Percentiles rank a stretch among this genome's conserved stretches.
Conservation (phyloP, 2,113 vertebrate genomes). For the Progne subis region DNA sequence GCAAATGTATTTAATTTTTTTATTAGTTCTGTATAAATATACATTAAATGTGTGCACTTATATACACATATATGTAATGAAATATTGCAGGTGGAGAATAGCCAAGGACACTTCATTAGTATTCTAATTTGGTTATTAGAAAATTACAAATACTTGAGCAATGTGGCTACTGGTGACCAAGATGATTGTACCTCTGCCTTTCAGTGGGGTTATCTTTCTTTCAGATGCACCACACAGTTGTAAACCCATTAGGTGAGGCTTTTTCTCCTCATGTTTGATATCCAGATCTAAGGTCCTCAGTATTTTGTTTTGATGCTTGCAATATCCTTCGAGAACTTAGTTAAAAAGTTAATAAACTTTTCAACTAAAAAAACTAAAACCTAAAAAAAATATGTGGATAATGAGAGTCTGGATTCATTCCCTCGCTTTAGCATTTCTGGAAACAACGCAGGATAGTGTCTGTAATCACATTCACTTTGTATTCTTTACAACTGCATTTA, state of each 20-base stretch:
- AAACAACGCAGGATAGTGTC: slow-evolving; percentile 24
- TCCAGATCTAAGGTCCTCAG: not conserved
- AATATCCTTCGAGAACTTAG: not conserved
- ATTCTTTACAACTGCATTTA: slow-evolving; percentile 69
- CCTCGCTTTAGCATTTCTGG: slow-evolving; percentile 3
- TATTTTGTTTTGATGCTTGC: slow-evolving; percentile 19
- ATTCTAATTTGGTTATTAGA: slow-evolving; percentile 71
- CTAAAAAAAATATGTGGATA: not conserved
- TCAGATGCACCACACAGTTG: not conserved
- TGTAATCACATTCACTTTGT: slow-evolving; percentile 59
- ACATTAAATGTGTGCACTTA: slow-evolving; percentile 70
- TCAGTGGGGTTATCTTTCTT: not conserved
- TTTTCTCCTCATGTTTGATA: not conserved
- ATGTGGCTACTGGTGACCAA: not conserved
- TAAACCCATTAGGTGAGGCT: slow-evolving; percentile 14
- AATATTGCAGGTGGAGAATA: slow-evolving; percentile 61
- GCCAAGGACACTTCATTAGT: slow-evolving; percentile 64
- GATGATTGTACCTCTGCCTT: not conserved
- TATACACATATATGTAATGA: slow-evolving; percentile 65
- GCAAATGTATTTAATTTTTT: slow-evolving; percentile 83
- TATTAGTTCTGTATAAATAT: slow-evolving; percentile 78
- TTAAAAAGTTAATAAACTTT: slow-evolving; percentile 12
- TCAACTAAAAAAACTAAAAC: not conserved
- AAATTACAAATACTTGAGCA: slow-evolving; percentile 37
- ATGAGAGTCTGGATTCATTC: slow-evolving; percentile 17